phyloP scores from a whole-genome alignment of 1,140 invertebrate species.

The Drosophila ercepeae region DNA sequence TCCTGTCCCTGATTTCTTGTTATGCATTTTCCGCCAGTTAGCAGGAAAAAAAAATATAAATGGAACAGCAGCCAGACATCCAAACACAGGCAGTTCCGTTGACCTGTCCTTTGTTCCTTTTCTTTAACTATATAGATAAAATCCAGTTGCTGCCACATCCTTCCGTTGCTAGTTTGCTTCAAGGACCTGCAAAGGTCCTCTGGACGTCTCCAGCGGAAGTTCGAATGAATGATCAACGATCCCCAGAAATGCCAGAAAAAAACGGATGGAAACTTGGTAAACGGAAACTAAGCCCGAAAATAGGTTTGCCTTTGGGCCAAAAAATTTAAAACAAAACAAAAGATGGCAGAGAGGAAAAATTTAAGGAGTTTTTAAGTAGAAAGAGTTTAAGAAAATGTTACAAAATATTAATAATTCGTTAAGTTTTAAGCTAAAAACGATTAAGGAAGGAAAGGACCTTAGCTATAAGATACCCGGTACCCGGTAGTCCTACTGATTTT shows the following conservation, averaged over 20 bases:
- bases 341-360: background rate
- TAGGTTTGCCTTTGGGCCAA: background rate
- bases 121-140: conserved; percentile 41
- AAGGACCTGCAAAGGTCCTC: background rate
- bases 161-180: conserved; percentile 21
- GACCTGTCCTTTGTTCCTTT: conserved; percentile 21
- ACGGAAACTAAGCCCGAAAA: background rate
- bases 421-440: too few relatives aligned
- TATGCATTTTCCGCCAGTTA: conserved; percentile 50
- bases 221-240: conserved; percentile 38
- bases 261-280: background rate
- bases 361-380: background rate
- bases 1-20: conserved; percentile 42
- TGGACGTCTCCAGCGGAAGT: conserved; percentile 17
- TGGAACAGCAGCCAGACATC: background rate
- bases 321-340: background rate
- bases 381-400: too few relatives aligned
- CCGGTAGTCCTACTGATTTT: too few relatives aligned
- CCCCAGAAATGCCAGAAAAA: conserved; percentile 3
- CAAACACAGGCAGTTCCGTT: conserved; percentile 26
- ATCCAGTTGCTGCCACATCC: conserved; percentile 54
- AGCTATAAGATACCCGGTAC: too few relatives aligned
- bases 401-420: too few relatives aligned
- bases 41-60: background rate
- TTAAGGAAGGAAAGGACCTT: too few relatives aligned